Percentiles rank a stretch among this genome's conserved stretches.
These are phyloP conservation scores for Pollicipes pollicipes DNA, from an alignment of 1,140 invertebrate species.

Conservation along the genomic window DNA sequence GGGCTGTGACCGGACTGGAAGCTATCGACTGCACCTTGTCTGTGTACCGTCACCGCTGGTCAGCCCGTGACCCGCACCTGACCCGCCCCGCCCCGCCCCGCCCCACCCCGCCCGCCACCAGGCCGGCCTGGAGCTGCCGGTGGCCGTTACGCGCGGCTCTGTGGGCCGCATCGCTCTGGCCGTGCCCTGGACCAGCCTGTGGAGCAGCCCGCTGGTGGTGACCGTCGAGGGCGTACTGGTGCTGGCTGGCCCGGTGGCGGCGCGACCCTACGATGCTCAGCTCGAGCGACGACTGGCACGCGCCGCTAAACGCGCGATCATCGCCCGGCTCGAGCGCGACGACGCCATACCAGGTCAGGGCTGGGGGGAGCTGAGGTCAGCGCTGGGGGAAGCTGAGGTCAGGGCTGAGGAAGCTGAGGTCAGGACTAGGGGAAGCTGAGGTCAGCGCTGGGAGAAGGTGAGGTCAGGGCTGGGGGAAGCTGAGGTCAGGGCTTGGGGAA, in stretches of 20 bases:
- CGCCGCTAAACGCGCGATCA: slow-evolving; percentile 21
- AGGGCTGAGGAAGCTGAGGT: too few relatives aligned
- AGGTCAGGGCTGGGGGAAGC: too few relatives aligned
- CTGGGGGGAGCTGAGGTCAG: too few relatives aligned
- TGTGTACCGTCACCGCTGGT: too few relatives aligned
- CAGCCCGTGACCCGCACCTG: too few relatives aligned
- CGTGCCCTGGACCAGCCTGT: slow-evolving; percentile 29
- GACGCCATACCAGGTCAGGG: slow-evolving; percentile 6
- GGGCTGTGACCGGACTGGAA: too few relatives aligned
- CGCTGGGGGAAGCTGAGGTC: too few relatives aligned
- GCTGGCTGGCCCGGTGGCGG: slow-evolving; percentile 26
- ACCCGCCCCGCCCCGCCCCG: too few relatives aligned
- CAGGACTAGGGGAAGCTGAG: too few relatives aligned
- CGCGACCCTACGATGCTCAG: slow-evolving; percentile 25
- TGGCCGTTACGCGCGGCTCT: slow-evolving; percentile 13
- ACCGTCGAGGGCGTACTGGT: slow-evolving; percentile 27
- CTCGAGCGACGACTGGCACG: slow-evolving; percentile 24
- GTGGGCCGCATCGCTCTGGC: slow-evolving; percentile 25
- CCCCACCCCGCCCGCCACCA: not conserved
- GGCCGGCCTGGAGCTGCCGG: slow-evolving; percentile 8
- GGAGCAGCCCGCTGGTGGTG: slow-evolving; percentile 22
- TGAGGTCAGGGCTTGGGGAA: too few relatives aligned
- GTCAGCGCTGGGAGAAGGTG: too few relatives aligned
- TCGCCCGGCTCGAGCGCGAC: slow-evolving; percentile 6
- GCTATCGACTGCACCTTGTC: too few relatives aligned